phyloP scores from a whole-genome alignment of 2,113 vertebrate species.

The Poecilia latipinna region DNA sequence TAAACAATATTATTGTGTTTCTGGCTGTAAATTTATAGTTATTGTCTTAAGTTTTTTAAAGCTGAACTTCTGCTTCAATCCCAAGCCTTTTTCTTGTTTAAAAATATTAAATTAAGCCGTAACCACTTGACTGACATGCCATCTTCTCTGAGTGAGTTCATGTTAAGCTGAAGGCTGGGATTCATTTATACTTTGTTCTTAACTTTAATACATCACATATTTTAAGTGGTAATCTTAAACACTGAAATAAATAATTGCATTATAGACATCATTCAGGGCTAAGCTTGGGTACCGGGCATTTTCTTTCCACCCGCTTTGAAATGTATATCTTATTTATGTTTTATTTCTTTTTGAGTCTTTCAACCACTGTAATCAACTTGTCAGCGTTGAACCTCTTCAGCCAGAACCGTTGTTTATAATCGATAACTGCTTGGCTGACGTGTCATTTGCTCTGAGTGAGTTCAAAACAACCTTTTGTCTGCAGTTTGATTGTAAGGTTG shows the following conservation, averaged over 20 bases:
- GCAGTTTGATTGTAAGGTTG: not conserved
- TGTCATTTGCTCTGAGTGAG: not conserved
- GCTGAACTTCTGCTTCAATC: no score
- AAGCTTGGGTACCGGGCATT: not conserved
- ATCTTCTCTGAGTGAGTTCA: no score
- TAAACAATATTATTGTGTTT: no score
- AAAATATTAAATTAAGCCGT: no score
- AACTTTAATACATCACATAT: not conserved
- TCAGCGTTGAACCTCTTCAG: conserved; percentile 13
- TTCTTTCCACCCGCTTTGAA: not conserved
- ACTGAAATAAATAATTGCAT: conserved; percentile 5
- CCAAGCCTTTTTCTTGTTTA: no score
- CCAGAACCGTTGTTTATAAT: not conserved
- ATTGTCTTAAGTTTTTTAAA: no score
- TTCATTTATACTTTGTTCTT: not conserved
- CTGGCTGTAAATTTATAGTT: no score
- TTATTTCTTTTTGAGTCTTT: not conserved
- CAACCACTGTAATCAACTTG: conserved; percentile 23
- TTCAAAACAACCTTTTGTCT: not conserved
- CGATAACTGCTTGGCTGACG: not conserved
- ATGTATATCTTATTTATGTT: conserved; percentile 15
- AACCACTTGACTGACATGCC: no score
- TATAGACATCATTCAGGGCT: not conserved
- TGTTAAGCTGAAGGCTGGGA: no score
- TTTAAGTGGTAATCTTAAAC: conserved; percentile 7